phyloP scores from a whole-genome alignment of 2,797 vertebrate genomes.

The Telmatherina bonti region DNA sequence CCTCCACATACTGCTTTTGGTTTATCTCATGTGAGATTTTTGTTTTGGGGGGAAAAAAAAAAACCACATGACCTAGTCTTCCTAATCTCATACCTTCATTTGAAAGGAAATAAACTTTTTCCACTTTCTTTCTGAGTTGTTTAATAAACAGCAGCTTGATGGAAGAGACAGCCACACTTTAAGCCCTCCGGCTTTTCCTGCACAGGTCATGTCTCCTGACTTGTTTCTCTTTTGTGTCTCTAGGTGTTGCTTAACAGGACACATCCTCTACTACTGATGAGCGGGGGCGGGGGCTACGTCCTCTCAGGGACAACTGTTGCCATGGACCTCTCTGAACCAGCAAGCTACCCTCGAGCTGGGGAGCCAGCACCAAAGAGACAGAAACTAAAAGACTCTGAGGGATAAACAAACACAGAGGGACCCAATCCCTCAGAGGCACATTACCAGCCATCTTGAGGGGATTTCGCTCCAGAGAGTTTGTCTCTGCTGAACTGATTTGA shows the following conservation, averaged over 20 bases:
- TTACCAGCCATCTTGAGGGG: constrained; percentile 7
- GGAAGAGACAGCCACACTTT: not conserved
- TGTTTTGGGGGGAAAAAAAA: not conserved
- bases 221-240: constrained; percentile 17
- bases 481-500: constrained; percentile 52
- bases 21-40: not conserved
- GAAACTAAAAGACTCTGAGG: constrained; percentile 83
- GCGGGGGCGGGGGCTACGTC: constrained; percentile 93
- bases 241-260: constrained; percentile 96
- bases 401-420: constrained; percentile 40
- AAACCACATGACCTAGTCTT: no score
- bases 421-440: constrained; percentile 27
- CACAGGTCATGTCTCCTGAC: constrained; percentile 49
- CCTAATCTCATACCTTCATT: not conserved
- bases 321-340: constrained; percentile 69
- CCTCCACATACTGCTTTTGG: not conserved
- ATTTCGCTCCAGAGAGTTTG: constrained; percentile 10
- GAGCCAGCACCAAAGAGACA: constrained; percentile 89
- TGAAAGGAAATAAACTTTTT: not conserved
- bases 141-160: not conserved
- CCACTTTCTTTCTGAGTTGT: not conserved
- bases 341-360: constrained; percentile 65
- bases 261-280: constrained; percentile 94
- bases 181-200: not conserved
- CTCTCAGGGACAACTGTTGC: constrained; percentile 92